Evolutionary conservation across 2,888 invertebrate genomes (phyloP), one percentile per base, ranked within the genome.

Genomic region (Operophtera brumata): DNA sequence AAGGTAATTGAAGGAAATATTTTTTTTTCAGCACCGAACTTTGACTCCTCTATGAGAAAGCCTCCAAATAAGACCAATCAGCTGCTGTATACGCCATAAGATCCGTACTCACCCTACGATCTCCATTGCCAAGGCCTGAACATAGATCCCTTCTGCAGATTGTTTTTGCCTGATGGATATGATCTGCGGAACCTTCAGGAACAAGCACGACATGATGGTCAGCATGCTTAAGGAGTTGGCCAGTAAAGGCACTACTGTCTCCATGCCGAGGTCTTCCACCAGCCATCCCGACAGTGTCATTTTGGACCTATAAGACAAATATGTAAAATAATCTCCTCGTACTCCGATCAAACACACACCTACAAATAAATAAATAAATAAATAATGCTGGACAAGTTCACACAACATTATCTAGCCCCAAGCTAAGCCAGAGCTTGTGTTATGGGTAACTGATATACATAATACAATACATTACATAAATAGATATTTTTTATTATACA

Each of bases 171-270:
- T 71, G 47, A 96, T 87, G 52, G 92, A 93, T 61, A 93, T 78
- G 58, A 97, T 96, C 87, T 97, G 96, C 0, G 96, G 96, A 45
- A 96, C 91, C 90, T 97, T 97, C 64, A 95, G 85, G 63, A 96
- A 91, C 47, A 96, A 87, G 75, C 96, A 96, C 72, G 95, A 93
- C 39, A 92, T 77, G 61, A 97, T 95, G 0, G 96, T 96, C n/a
- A 95, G 82, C 10, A 94, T 75, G 76, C 96, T 96, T 47, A 96
- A 78, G 1, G 62, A 40, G 51, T 83, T 71, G 1, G 86, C 78
- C 12, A 86, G 11, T 6, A 65, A 42, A 12, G 77, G 63, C 13
- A 74, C 43, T 8, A 57, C 12, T 6, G 46, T 50, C 5, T 56
- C 43, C 0, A 73, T 0, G 4, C 66, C 57, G 1, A 59, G 50